Evolutionary conservation across 2,113 vertebrate species (phyloP), one percentile per base, ranked within the genome.

Genomic region (Bubalus kerabau): DNA sequence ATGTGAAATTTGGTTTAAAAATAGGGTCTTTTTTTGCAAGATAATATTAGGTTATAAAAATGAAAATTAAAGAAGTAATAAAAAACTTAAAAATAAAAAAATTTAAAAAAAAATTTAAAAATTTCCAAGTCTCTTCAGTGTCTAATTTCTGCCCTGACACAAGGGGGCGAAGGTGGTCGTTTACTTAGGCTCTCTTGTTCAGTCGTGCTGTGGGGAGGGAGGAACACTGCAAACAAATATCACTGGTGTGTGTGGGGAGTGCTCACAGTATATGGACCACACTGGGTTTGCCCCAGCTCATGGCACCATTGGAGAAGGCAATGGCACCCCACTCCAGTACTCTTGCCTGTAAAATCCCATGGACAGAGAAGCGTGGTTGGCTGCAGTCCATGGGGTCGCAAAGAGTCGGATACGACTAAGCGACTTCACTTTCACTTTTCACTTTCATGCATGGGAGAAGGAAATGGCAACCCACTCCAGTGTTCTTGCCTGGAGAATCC

Each of bases 231-330:
- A 23, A 71, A 71, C 19, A 71, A 71, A 40, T 40, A 40, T 71
- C 67, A 71, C 19, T 40, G 19, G n/a, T 0, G 0, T 71, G 9
- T 40, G 67, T 71, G 19, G 0, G 10, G 19, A 40, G n/a, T 71
- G 19, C 9, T 40, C 10, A 11, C 19, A 71, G 67, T 71, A 19
- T 71, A 21, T 71, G 19, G n/a, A 40, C n/a, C 67, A 71, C 67
- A 71, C 17, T 23, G n/a, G 19, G 10, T 71, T 71, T 40, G n/a
- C n/a, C 67, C 5, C n/a, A 71, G 67, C 67, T 71, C 19, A 71
- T 36, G 67, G n/a, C 0, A 0, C 67, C 67, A 46, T 46, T 46
- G 43, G 43, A 46, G 43, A 46, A 46, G 43, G 43, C 43, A 46
- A 46, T 46, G 43, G 43, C 43, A 46, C 43, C 43, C 43, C 43